These are phyloP conservation scores for Taphrorychus bicolor DNA, from an alignment of 2,888 invertebrate genomes.

Conservation along the genomic window DNA sequence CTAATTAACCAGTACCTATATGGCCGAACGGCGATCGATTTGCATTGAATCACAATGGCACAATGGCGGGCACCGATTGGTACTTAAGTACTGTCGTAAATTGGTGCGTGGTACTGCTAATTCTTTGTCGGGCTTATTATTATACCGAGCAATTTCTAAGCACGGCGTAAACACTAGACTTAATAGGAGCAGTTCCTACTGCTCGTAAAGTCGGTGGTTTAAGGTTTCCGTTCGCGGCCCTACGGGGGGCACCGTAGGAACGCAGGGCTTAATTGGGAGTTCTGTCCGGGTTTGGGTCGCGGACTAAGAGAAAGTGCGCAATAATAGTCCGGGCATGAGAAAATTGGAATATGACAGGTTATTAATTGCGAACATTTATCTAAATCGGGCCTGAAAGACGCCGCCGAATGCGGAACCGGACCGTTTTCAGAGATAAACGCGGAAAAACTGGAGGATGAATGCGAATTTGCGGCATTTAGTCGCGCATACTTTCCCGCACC, in stretches of 20 bases:
- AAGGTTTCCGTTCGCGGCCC: too few relatives aligned
- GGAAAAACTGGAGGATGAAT: neutral
- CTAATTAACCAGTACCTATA: constrained; percentile 52
- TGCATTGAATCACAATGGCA: constrained; percentile 53
- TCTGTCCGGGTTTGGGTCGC: too few relatives aligned
- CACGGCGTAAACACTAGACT: too few relatives aligned
- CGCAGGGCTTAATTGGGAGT: too few relatives aligned
- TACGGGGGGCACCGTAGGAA: too few relatives aligned
- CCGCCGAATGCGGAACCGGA: constrained; percentile 2
- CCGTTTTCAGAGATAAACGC: neutral
- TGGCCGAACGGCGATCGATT: constrained; percentile 56
- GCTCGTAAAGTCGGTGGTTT: too few relatives aligned
- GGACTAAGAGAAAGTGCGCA: neutral
- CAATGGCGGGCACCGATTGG: constrained; percentile 33
- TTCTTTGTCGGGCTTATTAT: neutral
- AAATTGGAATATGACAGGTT: neutral
- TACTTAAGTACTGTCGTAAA: constrained; percentile 30
- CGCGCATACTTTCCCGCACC: too few relatives aligned
- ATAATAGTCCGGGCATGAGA: neutral
- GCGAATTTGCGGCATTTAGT: neutral
- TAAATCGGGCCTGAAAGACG: neutral
- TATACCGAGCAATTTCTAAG: neutral
- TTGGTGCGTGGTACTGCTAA: constrained; percentile 25
- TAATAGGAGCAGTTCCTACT: too few relatives aligned
- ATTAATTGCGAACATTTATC: neutral